Conservation (phyloP, 2,797 vertebrate species). For the Loris lydekkerianus region DNA sequence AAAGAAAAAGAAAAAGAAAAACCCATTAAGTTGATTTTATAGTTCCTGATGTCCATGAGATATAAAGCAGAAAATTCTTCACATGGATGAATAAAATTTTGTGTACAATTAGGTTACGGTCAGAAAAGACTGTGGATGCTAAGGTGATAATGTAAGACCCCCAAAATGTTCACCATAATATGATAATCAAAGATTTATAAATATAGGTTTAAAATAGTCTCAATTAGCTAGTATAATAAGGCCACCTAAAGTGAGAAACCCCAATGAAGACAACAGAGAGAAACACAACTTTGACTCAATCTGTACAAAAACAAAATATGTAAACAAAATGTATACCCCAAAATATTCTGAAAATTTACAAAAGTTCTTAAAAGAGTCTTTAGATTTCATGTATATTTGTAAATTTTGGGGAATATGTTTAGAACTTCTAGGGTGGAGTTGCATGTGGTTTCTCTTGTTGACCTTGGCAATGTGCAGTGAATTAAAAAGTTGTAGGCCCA, state of each 20-base stretch:
- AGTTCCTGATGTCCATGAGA: not conserved
- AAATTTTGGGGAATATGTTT: not conserved
- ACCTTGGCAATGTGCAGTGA: not conserved
- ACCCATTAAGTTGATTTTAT: not conserved
- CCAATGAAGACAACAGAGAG: not conserved
- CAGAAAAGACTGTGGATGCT: not conserved
- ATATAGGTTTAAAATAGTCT: not conserved
- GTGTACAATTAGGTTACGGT: not conserved
- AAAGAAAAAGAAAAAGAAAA: accelerated
- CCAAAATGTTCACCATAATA: not conserved
- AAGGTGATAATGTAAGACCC: not conserved
- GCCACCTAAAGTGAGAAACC: not conserved
- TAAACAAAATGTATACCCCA: too few relatives aligned
- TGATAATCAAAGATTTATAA: not conserved
- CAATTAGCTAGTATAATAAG: not conserved
- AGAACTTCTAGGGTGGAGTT: not conserved
- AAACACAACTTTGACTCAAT: not conserved
- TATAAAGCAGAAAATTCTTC: not conserved
- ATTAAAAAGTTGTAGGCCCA: not conserved
- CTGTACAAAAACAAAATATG: too few relatives aligned
- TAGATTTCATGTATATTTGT: not conserved
- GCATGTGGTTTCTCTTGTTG: not conserved
- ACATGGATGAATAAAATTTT: not conserved
- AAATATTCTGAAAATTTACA: too few relatives aligned
- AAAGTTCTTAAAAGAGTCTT: not conserved